Percentiles rank a stretch among this genome's conserved stretches.
These are phyloP conservation scores for Apostichopus californicus DNA, from an alignment of 35 echinoderm and acorn worm species.

Conservation along the genomic window DNA sequence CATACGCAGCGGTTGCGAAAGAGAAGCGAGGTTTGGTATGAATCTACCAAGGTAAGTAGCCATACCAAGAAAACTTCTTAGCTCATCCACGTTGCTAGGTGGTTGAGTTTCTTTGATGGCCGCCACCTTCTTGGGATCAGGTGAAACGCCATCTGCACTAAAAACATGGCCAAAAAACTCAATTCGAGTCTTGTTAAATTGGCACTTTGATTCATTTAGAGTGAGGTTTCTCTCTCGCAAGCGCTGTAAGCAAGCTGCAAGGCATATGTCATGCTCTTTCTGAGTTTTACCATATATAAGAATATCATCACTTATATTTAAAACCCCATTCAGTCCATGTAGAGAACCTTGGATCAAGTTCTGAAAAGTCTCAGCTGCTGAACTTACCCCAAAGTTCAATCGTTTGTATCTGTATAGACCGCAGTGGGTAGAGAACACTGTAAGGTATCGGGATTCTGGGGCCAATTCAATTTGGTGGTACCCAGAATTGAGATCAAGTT, in stretches of 20 bases:
- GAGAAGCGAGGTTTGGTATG: constrained; percentile 60
- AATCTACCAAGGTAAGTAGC: constrained; percentile 73
- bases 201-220: constrained; percentile 33
- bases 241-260: constrained; percentile 24
- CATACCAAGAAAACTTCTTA: constrained; percentile 72
- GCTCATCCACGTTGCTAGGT: constrained; percentile 66
- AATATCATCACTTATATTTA: constrained; percentile 43
- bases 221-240: constrained; percentile 59
- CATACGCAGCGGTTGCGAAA: constrained; percentile 68
- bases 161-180: constrained; percentile 85
- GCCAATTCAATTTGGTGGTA: constrained; percentile 63
- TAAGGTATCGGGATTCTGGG: constrained; percentile 2
- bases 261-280: constrained; percentile 26
- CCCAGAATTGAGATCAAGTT: constrained; percentile 67
- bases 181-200: constrained; percentile 23
- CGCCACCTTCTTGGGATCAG: constrained; percentile 67
- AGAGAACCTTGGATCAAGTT: constrained; percentile 38
- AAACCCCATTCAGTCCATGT: constrained; percentile 34
- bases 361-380: constrained; percentile 66
- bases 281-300: constrained; percentile 17
- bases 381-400: constrained; percentile 65
- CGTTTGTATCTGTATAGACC: constrained; percentile 47
- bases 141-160: constrained; percentile 62
- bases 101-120: constrained; percentile 60
- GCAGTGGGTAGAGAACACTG: no score